Evolutionary conservation across 2,888 invertebrate genomes (phyloP).

Genomic region (Xanthia icteritia): DNA sequence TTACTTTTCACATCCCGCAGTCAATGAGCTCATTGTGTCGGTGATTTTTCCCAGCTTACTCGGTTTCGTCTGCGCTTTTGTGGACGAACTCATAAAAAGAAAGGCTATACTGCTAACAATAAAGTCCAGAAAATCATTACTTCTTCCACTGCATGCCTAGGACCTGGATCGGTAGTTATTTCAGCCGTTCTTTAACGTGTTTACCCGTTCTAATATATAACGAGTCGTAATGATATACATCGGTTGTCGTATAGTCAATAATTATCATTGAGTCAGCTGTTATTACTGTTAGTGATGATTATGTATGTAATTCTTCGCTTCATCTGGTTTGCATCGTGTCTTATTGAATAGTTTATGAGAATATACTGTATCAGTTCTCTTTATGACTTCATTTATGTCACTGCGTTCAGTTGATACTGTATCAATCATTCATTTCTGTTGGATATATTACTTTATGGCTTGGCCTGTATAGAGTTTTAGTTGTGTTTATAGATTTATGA

Average conservation of each 20-base stretch:
- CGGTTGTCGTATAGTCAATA: constrained; percentile 11
- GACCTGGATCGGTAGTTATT: constrained; percentile 12
- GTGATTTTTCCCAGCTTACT: constrained; percentile 33
- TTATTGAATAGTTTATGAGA: constrained; percentile 38
- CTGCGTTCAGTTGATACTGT: constrained; percentile 25
- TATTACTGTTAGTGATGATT: constrained; percentile 21
- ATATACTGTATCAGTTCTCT: constrained; percentile 7
- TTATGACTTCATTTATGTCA: constrained; percentile 43
- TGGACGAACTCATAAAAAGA: constrained; percentile 47
- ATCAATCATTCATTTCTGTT: constrained; percentile 15
- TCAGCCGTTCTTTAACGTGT: not conserved
- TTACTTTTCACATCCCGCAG: constrained; percentile 51
- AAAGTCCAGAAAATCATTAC: constrained; percentile 42
- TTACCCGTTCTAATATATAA: not conserved
- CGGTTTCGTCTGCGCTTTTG: constrained; percentile 37
- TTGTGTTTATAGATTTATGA: not conserved
- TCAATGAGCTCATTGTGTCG: constrained; percentile 47
- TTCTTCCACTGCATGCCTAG: constrained; percentile 18
- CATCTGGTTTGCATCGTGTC: constrained; percentile 50
- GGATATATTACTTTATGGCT: not conserved
- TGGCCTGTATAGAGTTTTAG: not conserved
- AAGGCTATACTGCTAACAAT: constrained; percentile 37
- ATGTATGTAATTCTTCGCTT: constrained; percentile 28
- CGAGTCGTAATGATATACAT: not conserved
- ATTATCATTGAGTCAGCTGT: constrained; percentile 22